Evolutionary conservation across 2,797 vertebrate genomes (phyloP).

Genomic region (Tenualosa ilisha): DNA sequence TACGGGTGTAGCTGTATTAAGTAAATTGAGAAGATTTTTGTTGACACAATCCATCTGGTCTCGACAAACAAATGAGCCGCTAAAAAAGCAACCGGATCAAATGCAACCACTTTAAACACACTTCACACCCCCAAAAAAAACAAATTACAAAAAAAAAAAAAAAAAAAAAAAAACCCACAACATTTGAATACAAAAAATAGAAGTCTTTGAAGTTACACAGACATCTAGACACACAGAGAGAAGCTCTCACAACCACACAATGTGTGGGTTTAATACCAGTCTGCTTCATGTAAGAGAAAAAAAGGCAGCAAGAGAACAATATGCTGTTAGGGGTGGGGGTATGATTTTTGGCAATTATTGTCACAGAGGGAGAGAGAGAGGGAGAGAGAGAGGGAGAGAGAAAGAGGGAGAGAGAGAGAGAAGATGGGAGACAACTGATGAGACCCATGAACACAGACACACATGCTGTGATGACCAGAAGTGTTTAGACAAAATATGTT

Average conservation of each 20-base stretch:
- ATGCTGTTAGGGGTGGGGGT: neutral
- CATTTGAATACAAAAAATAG: no score
- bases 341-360: no score
- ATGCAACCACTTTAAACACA: neutral
- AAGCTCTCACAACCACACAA: neutral
- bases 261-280: neutral
- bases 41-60: neutral
- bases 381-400: neutral
- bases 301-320: neutral
- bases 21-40: neutral
- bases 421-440: neutral
- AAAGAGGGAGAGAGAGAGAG: neutral
- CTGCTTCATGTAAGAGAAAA: no score
- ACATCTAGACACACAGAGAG: neutral
- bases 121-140: neutral
- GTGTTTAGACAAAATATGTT: no score
- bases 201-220: neutral
- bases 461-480: no score
- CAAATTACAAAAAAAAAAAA: neutral
- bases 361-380: neutral
- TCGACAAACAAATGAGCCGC: neutral
- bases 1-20: neutral
- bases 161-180: neutral
- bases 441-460: no score
- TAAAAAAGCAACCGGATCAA: neutral